These are phyloP conservation scores for human (Homo sapiens) DNA, from an alignment of 2,113 vertebrate species.

Conservation along the genomic window GRCh38 chr7:7046501-7047000, in stretches of 20 bases:
- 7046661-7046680: not conserved
- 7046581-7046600: not conserved
- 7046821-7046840: not conserved
- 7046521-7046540: too few relatives aligned
- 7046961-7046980: not conserved
- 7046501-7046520: too few relatives aligned
- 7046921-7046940: not conserved
- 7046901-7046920: not conserved
- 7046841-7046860: not conserved
- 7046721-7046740: not conserved
- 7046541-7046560: too few relatives aligned
- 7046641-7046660: not conserved
- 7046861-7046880: not conserved
- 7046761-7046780: not conserved
- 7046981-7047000: not conserved
- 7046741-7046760: not conserved
- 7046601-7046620: not conserved
- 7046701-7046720: not conserved
- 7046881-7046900: not conserved
- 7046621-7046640: not conserved
- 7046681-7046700: not conserved
- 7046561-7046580: not conserved
- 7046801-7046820: not conserved
- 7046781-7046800: not conserved
- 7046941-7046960: not conserved